A percentile compares a stretch with the other conserved stretches of the same genome.
These are phyloP conservation scores for Drosophila dunni DNA, from an alignment of 1,140 invertebrate genomes.

Conservation along the genomic window DNA sequence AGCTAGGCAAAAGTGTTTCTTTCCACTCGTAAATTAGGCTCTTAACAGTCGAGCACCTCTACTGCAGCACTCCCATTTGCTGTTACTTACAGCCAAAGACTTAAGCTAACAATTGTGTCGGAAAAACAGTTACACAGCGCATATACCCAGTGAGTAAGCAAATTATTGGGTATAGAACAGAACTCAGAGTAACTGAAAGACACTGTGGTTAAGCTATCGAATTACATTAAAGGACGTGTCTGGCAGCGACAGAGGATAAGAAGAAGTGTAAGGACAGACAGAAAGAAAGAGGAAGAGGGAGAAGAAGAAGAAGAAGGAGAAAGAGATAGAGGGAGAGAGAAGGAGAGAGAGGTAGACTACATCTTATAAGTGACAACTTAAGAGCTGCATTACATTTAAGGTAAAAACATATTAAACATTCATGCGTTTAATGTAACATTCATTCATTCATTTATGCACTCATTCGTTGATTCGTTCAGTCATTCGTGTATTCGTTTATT, in stretches of 20 bases:
- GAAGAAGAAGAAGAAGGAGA: not conserved
- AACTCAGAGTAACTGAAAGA: not conserved
- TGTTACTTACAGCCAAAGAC: too few species aligned
- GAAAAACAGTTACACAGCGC: not conserved
- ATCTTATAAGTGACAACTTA: not conserved
- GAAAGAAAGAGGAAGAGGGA: not conserved
- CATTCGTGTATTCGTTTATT: constrained; percentile 39
- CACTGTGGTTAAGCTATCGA: not conserved
- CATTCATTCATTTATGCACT: constrained; percentile 51
- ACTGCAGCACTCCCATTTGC: too few species aligned
- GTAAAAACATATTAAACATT: constrained; percentile 36
- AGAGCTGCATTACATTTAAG: constrained; percentile 1
- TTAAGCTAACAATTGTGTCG: too few species aligned
- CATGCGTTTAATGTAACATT: constrained; percentile 58
- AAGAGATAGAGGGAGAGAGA: not conserved
- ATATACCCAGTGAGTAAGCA: not conserved
- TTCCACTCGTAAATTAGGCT: too few species aligned
- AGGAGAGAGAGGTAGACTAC: not conserved
- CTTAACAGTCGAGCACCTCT: too few species aligned
- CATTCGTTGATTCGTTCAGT: constrained; percentile 14
- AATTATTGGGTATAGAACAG: not conserved
- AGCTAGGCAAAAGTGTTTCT: too few species aligned
- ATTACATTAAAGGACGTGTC: constrained; percentile 8
- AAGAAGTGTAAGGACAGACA: not conserved
- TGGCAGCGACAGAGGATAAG: not conserved